Base-by-base conservation (phyloP, 2,113 vertebrate species). In the Hystrix cristata region DNA sequence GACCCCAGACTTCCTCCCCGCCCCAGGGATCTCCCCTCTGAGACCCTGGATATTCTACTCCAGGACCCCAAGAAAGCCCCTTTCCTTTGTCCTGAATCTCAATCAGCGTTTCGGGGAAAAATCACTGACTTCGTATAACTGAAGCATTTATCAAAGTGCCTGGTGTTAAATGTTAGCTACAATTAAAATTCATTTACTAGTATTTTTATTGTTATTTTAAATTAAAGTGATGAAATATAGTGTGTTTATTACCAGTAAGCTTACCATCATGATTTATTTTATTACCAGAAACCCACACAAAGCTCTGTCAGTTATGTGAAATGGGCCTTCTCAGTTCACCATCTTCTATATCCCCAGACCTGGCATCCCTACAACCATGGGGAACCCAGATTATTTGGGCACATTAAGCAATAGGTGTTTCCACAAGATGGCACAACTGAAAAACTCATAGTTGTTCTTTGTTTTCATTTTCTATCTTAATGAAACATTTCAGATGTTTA, bases 381-480 rank as follows among this genome's bases (percentile, higher is more conserved):
- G 57, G 65, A 29, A 64, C 1, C 5, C 64, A 67, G 79, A 48
- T 19, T 31, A 18, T 29, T 13, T 82, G 34, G 71, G 46, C 46
- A 19, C 3, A 14, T 51, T 16, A 31, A 62, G 4, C 0, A 38
- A 34, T 21, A n/a, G 78, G 51, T 80, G 13, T 87, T 95, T 90
- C 90, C 80, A 96, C 92, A 85, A 93, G 84, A 94, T 13, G 69
- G 62, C 80, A 90, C 80, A 71, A 64, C 12, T 83, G 86, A 71
- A 90, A 87, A 96, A n/a, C 38, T 48, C 90, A 29, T 8, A 43
- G 14, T 14, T 69, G 53, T 34, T 80, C 84, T 82, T 55, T 60
- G 67, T 87, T 74, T 79, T 79, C 46, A 48, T 79, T 57, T 93
- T 21, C 67, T 60, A 7, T 69, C 88, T 80, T 15, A 57, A n/a